Evolutionary conservation across 92 coral and sea anemone genomes (phyloP).

Genomic region (Siderastrea radians): DNA sequence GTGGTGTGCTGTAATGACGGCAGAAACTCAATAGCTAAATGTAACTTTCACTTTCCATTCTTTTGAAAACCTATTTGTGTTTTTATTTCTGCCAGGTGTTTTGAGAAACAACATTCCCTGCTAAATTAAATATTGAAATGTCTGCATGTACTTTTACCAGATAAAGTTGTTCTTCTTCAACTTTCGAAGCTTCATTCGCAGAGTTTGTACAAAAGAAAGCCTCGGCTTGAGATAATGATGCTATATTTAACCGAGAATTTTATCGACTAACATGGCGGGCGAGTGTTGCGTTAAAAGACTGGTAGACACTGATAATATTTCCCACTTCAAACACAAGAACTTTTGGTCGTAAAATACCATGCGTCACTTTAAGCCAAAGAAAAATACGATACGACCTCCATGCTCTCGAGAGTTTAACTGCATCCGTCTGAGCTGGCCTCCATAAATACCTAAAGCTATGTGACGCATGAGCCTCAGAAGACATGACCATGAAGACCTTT

Average conservation of each 20-base stretch:
- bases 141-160: conserved; percentile 3
- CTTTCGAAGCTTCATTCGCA: not conserved
- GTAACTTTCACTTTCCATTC: conserved; percentile 17
- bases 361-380: conserved; percentile 3
- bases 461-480: not conserved
- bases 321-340: conserved; percentile 37
- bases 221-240: not conserved
- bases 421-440: conserved; percentile 17
- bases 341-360: not conserved
- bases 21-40: not conserved
- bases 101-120: conserved; percentile 5
- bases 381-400: not conserved
- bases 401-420: conserved; percentile 1
- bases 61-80: conserved; percentile 5
- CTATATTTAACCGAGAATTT: too few relatives aligned
- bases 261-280: not conserved
- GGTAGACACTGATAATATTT: not conserved
- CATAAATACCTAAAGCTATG: conserved; percentile 15
- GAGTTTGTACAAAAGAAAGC: not conserved
- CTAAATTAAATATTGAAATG: conserved; percentile 50
- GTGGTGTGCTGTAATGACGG: not conserved
- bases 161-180: not conserved
- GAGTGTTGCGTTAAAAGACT: not conserved
- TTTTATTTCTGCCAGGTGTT: conserved; percentile 18
- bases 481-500: not conserved